Base-by-base conservation (phyloP, 2,113 vertebrate species). In the Urocitellus parryii region DNA sequence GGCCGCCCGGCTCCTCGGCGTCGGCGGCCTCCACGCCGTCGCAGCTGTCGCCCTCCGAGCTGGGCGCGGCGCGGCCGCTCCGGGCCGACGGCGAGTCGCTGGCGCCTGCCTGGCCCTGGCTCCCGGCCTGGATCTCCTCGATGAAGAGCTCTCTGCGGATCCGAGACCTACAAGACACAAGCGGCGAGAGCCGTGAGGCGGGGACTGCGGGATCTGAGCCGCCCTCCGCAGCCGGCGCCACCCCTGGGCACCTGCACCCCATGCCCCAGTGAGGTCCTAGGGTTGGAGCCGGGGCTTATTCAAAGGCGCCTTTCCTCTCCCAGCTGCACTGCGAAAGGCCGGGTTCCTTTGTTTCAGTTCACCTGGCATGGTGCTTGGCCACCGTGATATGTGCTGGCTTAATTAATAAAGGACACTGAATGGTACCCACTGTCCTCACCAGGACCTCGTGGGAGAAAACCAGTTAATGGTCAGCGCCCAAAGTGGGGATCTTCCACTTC, bases 111-210 rank as follows among this genome's bases (percentile, higher is more conserved):
- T 99, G 99, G 90, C 98, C 98, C 97, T 99, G 99, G 97, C 98
- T 98, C 74, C 99, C 99, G 34, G 99, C 99, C 98, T 99, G 99
- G 97, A 99, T 99, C 98, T 99, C 99, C 97, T 99, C 99, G 29
- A 99, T 99, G 98, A 99, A 99, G 92, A 99, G 99, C 98, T 99
- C 99, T 93, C 99, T 99, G 89, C 99, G 99, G 97, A 99, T 99
- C 96, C 99, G 99, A 98, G 99, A 99, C 98, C 99, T 99, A 91
- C 0, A 82, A 73, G 94, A 98, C 79, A 98, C 4, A 90, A 84
- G 56, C 34, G 45, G 97, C 61, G 96, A 11, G 70, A n/a, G 16
- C 0, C 24, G 24, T 63, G 24, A 63, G 61, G 18, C 12, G 48
- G 12, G 48, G 45, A 45, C 45, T 45, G 45, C 8, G 8, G 45